Conservation (phyloP, 2,797 vertebrate species). For the Pampus argenteus region DNA sequence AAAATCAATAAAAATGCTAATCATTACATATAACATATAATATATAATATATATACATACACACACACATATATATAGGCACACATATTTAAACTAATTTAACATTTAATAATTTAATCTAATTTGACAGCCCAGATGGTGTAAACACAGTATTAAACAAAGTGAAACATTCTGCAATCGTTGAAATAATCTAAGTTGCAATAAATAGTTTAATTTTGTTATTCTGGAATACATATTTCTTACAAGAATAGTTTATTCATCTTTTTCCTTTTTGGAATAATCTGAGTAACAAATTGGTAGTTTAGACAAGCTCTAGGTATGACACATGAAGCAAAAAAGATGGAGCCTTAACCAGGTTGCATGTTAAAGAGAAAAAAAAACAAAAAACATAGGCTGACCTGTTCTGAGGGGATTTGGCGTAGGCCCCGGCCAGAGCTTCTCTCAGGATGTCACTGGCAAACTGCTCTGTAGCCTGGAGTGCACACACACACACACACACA, state of each 20-base stretch:
- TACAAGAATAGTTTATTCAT: background rate
- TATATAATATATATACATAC: too few relatives aligned
- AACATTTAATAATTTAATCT: too few relatives aligned
- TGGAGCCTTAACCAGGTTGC: conserved; percentile 41
- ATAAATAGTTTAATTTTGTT: too few relatives aligned
- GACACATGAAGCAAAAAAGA: conserved; percentile 30
- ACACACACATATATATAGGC: too few relatives aligned
- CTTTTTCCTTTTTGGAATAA: background rate
- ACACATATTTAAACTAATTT: too few relatives aligned
- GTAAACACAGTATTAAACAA: too few relatives aligned
- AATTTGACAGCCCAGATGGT: too few relatives aligned
- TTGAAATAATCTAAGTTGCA: too few relatives aligned
- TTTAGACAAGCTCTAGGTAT: background rate
- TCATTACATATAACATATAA: too few relatives aligned
- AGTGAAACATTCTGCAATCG: too few relatives aligned
- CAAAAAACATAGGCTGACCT: conserved; percentile 84
- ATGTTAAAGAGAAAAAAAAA: conserved; percentile 15
- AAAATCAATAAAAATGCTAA: too few relatives aligned
- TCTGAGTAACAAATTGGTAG: background rate
- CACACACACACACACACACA: conserved; percentile 9
- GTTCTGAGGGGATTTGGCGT: conserved; percentile 91
- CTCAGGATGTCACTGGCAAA: conserved; percentile 94
- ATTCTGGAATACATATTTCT: background rate
- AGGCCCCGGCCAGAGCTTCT: conserved; percentile 91
- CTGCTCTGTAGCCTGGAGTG: conserved; percentile 92